Percentiles rank a stretch among this genome's conserved stretches.
phyloP scores from a whole-genome alignment of 2,113 vertebrate species.

The Sterna hirundo region DNA sequence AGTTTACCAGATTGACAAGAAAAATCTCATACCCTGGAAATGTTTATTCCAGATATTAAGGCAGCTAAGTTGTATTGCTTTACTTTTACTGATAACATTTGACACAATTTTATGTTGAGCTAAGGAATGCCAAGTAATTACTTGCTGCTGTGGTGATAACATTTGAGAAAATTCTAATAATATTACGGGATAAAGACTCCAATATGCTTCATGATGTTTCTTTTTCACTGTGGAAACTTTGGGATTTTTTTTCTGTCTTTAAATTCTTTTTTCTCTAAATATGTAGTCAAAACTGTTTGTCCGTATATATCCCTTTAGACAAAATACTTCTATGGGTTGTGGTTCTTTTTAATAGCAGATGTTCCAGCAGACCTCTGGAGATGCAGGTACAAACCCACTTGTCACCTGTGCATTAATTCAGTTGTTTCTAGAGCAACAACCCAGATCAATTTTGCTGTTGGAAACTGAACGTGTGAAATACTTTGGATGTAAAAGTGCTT shows the following conservation, averaged over 20 bases:
- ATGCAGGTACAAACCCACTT: neutral
- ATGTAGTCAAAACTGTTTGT: neutral
- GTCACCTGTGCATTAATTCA: neutral
- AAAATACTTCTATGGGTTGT: neutral
- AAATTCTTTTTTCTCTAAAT: neutral
- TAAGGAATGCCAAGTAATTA: neutral
- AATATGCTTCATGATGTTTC: neutral
- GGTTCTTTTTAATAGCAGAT: neutral
- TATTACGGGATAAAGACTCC: neutral
- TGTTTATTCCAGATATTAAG: neutral
- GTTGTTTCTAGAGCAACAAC: neutral
- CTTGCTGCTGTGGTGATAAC: neutral
- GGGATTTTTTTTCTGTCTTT: neutral
- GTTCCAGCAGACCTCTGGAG: neutral
- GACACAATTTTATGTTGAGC: neutral
- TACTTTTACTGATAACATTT: neutral
- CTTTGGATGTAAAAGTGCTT: neutral
- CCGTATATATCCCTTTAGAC: neutral
- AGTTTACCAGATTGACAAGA: neutral
- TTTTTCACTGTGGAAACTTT: neutral
- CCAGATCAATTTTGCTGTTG: neutral
- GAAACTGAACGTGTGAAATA: neutral
- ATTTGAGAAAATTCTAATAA: neutral
- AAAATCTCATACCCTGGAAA: neutral
- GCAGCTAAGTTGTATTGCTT: neutral